Conservation (phyloP, 2,113 vertebrate genomes). For the Oryzias curvinotus region DNA sequence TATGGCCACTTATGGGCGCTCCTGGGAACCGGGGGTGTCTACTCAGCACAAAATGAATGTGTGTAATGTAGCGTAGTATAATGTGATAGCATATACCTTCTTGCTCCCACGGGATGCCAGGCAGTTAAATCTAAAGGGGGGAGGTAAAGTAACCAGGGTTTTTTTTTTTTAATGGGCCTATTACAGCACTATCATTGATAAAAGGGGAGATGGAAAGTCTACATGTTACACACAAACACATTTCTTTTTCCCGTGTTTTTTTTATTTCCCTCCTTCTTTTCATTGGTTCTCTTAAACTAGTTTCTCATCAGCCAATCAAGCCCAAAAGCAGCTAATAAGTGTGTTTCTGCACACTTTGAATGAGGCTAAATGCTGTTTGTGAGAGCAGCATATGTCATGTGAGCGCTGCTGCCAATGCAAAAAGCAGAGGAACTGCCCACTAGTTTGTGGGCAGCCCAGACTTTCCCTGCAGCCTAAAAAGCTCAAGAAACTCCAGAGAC, state of each 20-base stretch:
- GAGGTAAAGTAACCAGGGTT: slow-evolving; percentile 67
- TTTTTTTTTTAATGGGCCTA: slow-evolving; percentile 70
- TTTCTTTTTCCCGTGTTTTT: slow-evolving; percentile 26
- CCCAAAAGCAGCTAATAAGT: slow-evolving; percentile 25
- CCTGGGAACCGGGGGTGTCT: slow-evolving; percentile 72
- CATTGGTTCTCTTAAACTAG: slow-evolving; percentile 22
- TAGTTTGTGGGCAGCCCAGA: slow-evolving; percentile 48
- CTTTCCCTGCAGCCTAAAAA: slow-evolving; percentile 39
- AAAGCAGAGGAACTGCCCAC: slow-evolving; percentile 30
- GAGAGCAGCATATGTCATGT: slow-evolving; percentile 46
- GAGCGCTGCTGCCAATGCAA: slow-evolving; percentile 50
- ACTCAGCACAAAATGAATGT: slow-evolving; percentile 79
- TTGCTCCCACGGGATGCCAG: slow-evolving; percentile 62
- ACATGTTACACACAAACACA: slow-evolving; percentile 12
- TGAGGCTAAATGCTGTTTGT: slow-evolving; percentile 54
- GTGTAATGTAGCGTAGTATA: slow-evolving; percentile 78
- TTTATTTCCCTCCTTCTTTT: slow-evolving; percentile 34
- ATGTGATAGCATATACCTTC: slow-evolving; percentile 74
- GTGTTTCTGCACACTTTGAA: slow-evolving; percentile 27
- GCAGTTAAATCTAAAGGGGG: slow-evolving; percentile 76
- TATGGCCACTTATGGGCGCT: slow-evolving; percentile 73
- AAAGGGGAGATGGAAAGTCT: slow-evolving; percentile 45
- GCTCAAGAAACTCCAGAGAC: slow-evolving; percentile 37
- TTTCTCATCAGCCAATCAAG: slow-evolving; percentile 22
- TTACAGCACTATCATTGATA: slow-evolving; percentile 76